phyloP scores from a whole-genome alignment of 1,140 invertebrate species.

The Drosophila triauraria region DNA sequence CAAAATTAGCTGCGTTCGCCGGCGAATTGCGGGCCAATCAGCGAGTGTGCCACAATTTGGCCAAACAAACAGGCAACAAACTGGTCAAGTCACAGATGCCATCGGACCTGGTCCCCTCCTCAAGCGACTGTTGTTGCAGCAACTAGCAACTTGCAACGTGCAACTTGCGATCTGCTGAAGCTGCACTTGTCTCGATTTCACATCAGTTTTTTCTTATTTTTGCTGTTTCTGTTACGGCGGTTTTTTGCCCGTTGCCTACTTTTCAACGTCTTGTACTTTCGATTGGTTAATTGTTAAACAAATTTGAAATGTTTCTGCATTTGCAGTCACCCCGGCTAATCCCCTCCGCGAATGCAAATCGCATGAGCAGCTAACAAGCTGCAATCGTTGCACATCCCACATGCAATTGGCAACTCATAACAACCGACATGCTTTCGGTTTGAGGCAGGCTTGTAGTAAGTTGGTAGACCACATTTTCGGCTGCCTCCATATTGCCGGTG shows the following conservation, averaged over 20 bases:
- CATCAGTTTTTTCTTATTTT: slow-evolving; percentile 41
- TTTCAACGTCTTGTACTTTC: slow-evolving; percentile 78
- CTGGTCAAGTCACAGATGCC: slow-evolving; percentile 47
- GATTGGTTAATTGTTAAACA: slow-evolving; percentile 83
- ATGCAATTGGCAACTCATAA: slow-evolving; percentile 67
- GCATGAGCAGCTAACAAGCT: slow-evolving; percentile 63
- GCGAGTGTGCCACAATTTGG: slow-evolving; percentile 63
- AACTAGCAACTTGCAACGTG: slow-evolving; percentile 27
- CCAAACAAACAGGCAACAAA: slow-evolving; percentile 46
- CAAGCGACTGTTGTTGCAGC: slow-evolving; percentile 12
- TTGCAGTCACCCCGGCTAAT: slow-evolving; percentile 14
- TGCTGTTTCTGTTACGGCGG: slow-evolving; percentile 9
- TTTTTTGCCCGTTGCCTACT: slow-evolving; percentile 66
- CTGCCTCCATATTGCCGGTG: slow-evolving; percentile 38
- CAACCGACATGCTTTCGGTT: slow-evolving; percentile 52
- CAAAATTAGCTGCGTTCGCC: slow-evolving; percentile 70
- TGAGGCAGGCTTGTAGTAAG: slow-evolving; percentile 31
- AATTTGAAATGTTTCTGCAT: slow-evolving; percentile 66
- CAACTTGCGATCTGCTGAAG: slow-evolving; percentile 60
- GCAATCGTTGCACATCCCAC: slow-evolving; percentile 80
- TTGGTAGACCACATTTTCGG: slow-evolving; percentile 72
- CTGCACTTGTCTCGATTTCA: slow-evolving; percentile 74
- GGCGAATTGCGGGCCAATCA: slow-evolving; percentile 67
- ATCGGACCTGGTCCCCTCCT: slow-evolving; percentile 41
- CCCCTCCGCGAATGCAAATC: slow-evolving; percentile 67